A percentile compares a stretch with the other conserved stretches of the same genome.
These are phyloP conservation scores for Volucella inflata DNA, from an alignment of 2,888 invertebrate species.

Conservation along the genomic window DNA sequence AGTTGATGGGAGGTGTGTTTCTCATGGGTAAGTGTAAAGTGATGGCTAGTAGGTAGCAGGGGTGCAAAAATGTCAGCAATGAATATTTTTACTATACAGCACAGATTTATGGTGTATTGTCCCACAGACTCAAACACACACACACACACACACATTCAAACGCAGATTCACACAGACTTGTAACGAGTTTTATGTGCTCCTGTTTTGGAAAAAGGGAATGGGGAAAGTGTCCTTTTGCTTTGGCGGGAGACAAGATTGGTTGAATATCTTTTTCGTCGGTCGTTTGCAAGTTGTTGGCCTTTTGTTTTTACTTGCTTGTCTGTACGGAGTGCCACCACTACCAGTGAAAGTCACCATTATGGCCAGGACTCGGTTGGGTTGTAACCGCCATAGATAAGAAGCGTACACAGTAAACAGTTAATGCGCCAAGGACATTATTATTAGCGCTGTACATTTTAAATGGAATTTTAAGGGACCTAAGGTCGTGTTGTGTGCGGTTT, in stretches of 20 bases:
- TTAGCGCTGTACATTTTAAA: conserved; percentile 75
- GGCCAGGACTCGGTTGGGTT: conserved; percentile 39
- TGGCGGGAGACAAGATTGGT: conserved; percentile 21
- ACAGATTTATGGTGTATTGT: conserved; percentile 70
- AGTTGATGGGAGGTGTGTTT: not conserved
- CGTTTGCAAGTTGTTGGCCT: conserved; percentile 51
- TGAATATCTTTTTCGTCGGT: conserved; percentile 36
- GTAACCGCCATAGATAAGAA: conserved; percentile 67
- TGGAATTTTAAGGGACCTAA: conserved; percentile 69
- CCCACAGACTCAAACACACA: conserved; percentile 13
- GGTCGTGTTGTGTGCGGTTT: conserved; percentile 29
- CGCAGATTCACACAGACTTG: not conserved
- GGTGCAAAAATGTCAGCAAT: conserved; percentile 57
- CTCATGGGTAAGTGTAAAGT: not conserved
- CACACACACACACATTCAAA: conserved; percentile 5
- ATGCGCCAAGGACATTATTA: conserved; percentile 72
- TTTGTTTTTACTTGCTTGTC: not conserved
- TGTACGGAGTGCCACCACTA: not conserved
- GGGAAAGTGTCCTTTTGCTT: not conserved
- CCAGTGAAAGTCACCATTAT: conserved; percentile 15
- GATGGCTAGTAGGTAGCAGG: not conserved
- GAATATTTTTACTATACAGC: conserved; percentile 59
- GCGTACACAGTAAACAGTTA: conserved; percentile 71
- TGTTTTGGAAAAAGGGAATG: not conserved
- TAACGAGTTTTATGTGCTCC: not conserved